These are phyloP conservation scores for Acronicta psi DNA, from an alignment of 2,888 invertebrate species.

Conservation along the genomic window DNA sequence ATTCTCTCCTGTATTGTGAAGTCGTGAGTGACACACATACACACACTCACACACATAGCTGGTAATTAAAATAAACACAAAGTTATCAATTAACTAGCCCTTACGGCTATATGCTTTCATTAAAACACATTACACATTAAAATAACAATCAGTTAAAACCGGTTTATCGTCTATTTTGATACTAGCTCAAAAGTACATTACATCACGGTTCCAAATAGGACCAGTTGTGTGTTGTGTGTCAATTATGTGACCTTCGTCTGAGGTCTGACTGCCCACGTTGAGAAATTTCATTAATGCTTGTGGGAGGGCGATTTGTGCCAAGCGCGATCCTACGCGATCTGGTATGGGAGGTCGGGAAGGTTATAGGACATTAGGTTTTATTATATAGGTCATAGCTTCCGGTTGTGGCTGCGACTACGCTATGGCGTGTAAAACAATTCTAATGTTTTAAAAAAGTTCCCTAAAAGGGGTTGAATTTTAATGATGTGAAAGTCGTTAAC, in stretches of 20 bases:
- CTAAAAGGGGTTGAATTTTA: too few species aligned
- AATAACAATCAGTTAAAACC: slow-evolving; percentile 2
- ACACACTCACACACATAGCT: too few species aligned
- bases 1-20: too few species aligned
- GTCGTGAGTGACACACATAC: too few species aligned
- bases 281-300: slow-evolving; percentile 57
- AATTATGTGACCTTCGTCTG: slow-evolving; percentile 46
- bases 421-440: too few species aligned
- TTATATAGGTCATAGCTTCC: slow-evolving; percentile 22
- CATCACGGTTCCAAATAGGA: slow-evolving; percentile 43
- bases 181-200: slow-evolving; percentile 26
- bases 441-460: too few species aligned
- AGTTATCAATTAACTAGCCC: slow-evolving; percentile 22
- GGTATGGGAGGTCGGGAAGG: slow-evolving; percentile 22
- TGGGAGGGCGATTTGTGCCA: slow-evolving; percentile 33
- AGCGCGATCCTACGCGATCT: slow-evolving; percentile 35
- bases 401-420: neutral
- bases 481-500: too few species aligned
- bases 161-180: neutral
- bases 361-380: slow-evolving; percentile 22
- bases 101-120: neutral
- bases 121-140: neutral
- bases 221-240: slow-evolving; percentile 47
- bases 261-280: slow-evolving; percentile 47
- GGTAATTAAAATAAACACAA: slow-evolving; percentile 19